Conservation (phyloP, 2,797 vertebrate species). For the Delichon dasypus region DNA sequence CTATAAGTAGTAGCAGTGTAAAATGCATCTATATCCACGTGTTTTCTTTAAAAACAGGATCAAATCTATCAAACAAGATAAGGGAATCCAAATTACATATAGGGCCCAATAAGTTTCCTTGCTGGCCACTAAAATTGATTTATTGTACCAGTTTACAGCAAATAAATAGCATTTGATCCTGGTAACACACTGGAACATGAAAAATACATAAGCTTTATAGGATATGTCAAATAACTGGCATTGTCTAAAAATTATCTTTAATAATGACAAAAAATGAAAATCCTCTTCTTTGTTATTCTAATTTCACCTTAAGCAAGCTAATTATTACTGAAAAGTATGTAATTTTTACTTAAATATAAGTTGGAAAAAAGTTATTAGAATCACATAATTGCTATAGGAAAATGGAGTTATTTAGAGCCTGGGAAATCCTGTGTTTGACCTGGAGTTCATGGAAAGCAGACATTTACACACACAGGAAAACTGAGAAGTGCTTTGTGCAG, state of each 20-base stretch:
- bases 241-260: not conserved
- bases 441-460: not conserved
- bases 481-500: not conserved
- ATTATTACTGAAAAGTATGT: not conserved
- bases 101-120: not conserved
- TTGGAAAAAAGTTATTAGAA: not conserved
- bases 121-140: not conserved
- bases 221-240: not conserved
- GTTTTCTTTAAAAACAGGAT: slow-evolving; percentile 10
- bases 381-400: not conserved
- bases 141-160: not conserved
- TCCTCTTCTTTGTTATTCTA: not conserved
- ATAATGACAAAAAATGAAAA: not conserved
- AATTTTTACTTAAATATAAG: not conserved
- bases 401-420: not conserved
- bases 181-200: not conserved
- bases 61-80: not conserved
- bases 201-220: not conserved
- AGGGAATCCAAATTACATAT: not conserved
- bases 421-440: not conserved
- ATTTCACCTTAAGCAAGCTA: not conserved
- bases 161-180: not conserved
- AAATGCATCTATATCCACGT: not conserved
- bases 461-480: not conserved
- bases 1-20: not conserved